These are phyloP conservation scores for Pristionchus mayeri DNA, from an alignment of 2,888 invertebrate species.

Conservation along the genomic window DNA sequence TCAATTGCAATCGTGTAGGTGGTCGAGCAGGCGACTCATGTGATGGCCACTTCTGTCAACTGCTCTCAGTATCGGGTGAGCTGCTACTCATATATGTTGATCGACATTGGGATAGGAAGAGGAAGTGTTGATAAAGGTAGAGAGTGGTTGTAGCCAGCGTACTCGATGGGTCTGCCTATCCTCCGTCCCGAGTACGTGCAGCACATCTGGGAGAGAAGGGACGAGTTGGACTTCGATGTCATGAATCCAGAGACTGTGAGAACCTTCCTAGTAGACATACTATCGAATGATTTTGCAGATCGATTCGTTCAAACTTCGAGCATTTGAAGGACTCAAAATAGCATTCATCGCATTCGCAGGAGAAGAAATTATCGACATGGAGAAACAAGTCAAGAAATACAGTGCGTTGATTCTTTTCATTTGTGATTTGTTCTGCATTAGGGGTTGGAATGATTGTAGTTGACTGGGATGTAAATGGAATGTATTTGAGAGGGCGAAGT, in stretches of 20 bases:
- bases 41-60: conserved; percentile 40
- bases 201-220: conserved; percentile 41
- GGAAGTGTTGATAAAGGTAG: no score
- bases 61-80: conserved; percentile 38
- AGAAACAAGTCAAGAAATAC: conserved; percentile 47
- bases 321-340: conserved; percentile 53
- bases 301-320: conserved; percentile 2
- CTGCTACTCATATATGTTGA: background rate
- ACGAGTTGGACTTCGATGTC: conserved; percentile 31
- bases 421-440: background rate
- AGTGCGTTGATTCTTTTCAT: conserved; percentile 22
- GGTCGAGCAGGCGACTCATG: conserved; percentile 32
- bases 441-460: no score
- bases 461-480: no score
- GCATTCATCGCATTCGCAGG: conserved; percentile 50
- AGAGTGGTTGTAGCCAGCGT: background rate
- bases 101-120: no score
- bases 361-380: conserved; percentile 51
- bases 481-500: conserved; percentile 51
- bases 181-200: conserved; percentile 28
- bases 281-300: background rate
- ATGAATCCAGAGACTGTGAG: conserved; percentile 16
- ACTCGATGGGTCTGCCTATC: conserved; percentile 16
- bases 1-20: background rate
- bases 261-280: background rate